These are phyloP conservation scores for Patella vulgata DNA, from an alignment of 1,140 invertebrate genomes.

Conservation along the genomic window DNA sequence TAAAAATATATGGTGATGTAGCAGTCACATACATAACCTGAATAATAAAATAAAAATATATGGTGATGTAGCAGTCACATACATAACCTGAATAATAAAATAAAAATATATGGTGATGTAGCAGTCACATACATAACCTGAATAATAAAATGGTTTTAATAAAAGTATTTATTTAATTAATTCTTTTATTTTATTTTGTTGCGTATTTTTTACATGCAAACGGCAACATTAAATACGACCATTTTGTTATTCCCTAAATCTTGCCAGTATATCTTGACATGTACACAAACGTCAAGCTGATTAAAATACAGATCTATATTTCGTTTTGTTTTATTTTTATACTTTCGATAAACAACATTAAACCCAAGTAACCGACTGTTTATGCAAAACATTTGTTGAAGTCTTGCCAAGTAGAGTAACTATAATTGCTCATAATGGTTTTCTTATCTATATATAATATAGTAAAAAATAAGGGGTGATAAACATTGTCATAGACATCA, in stretches of 20 bases:
- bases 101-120: slow-evolving; percentile 68
- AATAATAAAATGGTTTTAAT: slow-evolving; percentile 2
- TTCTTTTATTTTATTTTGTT: background rate
- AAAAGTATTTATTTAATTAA: background rate
- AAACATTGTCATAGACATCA: no score
- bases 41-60: slow-evolving; percentile 62
- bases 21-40: slow-evolving; percentile 66
- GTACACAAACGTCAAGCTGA: no score
- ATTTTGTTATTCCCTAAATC: background rate
- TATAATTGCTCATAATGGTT: no score
- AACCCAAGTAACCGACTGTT: no score
- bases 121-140: slow-evolving; percentile 66
- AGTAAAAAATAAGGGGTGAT: no score
- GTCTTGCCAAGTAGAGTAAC: no score
- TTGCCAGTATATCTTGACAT: no score
- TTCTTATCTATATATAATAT: no score
- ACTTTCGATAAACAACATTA: no score
- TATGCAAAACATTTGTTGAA: no score
- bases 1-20: slow-evolving; percentile 68
- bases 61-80: slow-evolving; percentile 67
- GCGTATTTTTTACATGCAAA: background rate
- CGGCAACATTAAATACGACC: background rate
- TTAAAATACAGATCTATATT: no score
- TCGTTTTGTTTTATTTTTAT: no score
- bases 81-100: slow-evolving; percentile 58